A percentile compares a stretch with the other conserved stretches of the same genome.
Conservation (phyloP, 2,797 vertebrate species). For the Orestias chungarensis region DNA sequence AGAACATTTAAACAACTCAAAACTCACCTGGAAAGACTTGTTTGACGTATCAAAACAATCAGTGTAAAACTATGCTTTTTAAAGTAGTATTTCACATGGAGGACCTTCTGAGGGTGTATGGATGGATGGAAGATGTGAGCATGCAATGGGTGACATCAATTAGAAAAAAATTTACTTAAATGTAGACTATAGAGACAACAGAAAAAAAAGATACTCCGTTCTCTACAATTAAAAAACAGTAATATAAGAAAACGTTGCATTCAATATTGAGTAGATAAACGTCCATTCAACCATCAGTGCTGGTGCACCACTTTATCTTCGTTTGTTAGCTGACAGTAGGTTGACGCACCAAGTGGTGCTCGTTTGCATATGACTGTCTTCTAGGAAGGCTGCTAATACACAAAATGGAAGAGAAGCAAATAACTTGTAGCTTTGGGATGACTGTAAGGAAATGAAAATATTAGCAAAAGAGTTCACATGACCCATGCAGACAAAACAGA, state of each 20-base stretch:
- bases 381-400: conserved; percentile 41
- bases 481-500: conserved; percentile 57
- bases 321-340: conserved; percentile 19
- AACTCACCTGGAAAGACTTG: too few species aligned
- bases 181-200: not conserved
- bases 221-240: not conserved
- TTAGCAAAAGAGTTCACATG: conserved; percentile 45
- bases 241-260: too few species aligned
- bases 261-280: not conserved
- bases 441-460: conserved; percentile 48
- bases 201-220: not conserved
- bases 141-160: not conserved
- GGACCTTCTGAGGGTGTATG: not conserved
- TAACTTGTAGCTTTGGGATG: conserved; percentile 42
- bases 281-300: too few species aligned
- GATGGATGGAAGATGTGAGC: not conserved
- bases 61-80: too few species aligned
- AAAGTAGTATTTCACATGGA: too few species aligned
- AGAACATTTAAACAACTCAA: too few species aligned
- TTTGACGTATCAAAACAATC: too few species aligned
- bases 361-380: conserved; percentile 47
- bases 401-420: conserved; percentile 51
- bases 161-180: not conserved
- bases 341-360: conserved; percentile 28
- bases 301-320: not conserved